These are phyloP conservation scores for Agonum fuliginosum DNA, from an alignment of 2,888 invertebrate species.

Conservation along the genomic window DNA sequence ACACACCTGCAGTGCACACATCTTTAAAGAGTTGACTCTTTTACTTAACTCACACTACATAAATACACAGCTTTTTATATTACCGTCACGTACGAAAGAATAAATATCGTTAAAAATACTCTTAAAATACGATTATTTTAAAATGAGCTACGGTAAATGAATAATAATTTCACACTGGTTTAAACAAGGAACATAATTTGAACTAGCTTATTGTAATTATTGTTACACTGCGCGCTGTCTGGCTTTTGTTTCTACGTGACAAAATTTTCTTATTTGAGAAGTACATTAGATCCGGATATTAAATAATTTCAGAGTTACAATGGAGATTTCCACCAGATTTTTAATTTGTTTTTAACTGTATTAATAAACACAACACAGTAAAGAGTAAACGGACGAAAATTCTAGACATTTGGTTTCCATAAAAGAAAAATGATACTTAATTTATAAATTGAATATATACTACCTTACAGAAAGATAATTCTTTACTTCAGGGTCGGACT, in stretches of 20 bases:
- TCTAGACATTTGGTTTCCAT: too few relatives aligned
- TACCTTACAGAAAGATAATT: too few relatives aligned
- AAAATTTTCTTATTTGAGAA: slow-evolving; percentile 16
- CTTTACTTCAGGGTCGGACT: too few relatives aligned
- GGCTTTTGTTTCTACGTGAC: slow-evolving; percentile 19
- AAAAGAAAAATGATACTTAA: too few relatives aligned
- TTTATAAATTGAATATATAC: too few relatives aligned
- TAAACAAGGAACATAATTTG: slow-evolving; percentile 27
- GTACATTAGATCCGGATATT: slow-evolving; percentile 8
- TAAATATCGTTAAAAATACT: slow-evolving; percentile 45
- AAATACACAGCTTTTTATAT: slow-evolving; percentile 26
- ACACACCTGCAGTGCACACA: slow-evolving; percentile 19
- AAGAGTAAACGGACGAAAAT: too few relatives aligned
- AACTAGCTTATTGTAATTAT: slow-evolving; percentile 46
- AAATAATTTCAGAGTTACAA: slow-evolving; percentile 24
- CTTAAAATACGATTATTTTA: slow-evolving; percentile 40
- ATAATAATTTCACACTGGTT: slow-evolving; percentile 10
- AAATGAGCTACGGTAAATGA: slow-evolving; percentile 41
- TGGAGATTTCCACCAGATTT: slow-evolving; percentile 1
- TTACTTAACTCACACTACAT: slow-evolving; percentile 20
- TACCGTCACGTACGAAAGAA: slow-evolving; percentile 18
- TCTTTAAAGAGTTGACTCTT: slow-evolving; percentile 44
- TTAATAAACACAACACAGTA: too few relatives aligned
- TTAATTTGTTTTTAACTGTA: slow-evolving; percentile 18
- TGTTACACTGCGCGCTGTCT: slow-evolving; percentile 11